Evolutionary conservation across 2,888 invertebrate genomes (phyloP).

Genomic region (Periphyllus acericola): DNA sequence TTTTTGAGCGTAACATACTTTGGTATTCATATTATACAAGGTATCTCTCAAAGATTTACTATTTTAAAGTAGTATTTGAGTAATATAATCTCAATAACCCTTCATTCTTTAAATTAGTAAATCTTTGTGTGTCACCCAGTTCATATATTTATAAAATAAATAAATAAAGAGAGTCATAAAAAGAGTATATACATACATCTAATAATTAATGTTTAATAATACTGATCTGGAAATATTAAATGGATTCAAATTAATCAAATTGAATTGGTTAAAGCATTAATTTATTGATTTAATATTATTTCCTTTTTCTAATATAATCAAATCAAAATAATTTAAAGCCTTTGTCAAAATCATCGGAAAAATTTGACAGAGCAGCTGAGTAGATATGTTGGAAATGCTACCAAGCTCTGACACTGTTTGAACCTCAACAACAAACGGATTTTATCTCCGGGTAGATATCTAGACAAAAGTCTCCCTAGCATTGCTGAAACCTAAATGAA

Average conservation of each 20-base stretch:
- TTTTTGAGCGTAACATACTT: conserved; percentile 60
- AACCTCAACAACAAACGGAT: too few species aligned
- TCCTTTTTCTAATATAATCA: not conserved
- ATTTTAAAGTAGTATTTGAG: not conserved
- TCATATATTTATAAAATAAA: not conserved
- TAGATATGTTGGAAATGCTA: too few species aligned
- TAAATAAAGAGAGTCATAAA: not conserved
- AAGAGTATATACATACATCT: conserved; percentile 47
- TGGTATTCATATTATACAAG: conserved; percentile 39
- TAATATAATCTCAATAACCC: not conserved
- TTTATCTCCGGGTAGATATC: too few species aligned
- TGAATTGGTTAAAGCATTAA: too few species aligned
- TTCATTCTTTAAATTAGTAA: not conserved
- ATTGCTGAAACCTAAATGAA: too few species aligned
- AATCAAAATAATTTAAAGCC: not conserved
- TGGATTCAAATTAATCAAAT: too few species aligned
- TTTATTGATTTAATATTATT: too few species aligned
- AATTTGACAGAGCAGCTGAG: too few species aligned
- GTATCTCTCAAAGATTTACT: not conserved
- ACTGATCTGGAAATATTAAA: conserved; percentile 62
- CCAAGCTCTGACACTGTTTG: too few species aligned
- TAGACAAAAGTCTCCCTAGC: too few species aligned
- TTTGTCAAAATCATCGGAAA: too few species aligned
- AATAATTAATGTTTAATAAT: conserved; percentile 46
- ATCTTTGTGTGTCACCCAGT: not conserved